phyloP scores from a whole-genome alignment of 2,797 vertebrate species.

The Rhinoraja longicauda region DNA sequence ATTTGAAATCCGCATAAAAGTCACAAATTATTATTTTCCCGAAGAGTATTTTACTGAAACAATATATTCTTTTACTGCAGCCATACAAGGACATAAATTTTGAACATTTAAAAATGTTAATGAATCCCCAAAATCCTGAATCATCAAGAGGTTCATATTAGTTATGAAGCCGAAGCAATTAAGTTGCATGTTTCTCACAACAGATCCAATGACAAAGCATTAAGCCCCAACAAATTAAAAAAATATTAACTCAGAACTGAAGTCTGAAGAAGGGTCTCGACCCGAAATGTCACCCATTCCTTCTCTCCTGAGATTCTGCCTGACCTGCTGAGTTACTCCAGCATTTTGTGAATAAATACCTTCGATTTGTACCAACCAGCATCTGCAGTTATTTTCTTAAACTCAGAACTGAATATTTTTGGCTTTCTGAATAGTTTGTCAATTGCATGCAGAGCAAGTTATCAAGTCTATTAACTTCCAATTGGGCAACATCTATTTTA shows the following conservation, averaged over 20 bases:
- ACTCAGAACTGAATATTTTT: neutral
- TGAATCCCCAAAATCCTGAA: neutral
- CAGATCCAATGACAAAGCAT: neutral
- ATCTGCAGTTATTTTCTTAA: too few species aligned
- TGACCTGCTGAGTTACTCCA: too few species aligned
- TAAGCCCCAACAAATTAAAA: neutral
- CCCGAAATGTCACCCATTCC: too few species aligned
- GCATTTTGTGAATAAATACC: too few species aligned
- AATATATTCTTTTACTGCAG: neutral
- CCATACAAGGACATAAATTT: neutral
- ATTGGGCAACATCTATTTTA: too few species aligned
- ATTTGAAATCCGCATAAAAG: neutral
- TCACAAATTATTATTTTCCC: neutral
- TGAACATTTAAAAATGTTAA: neutral
- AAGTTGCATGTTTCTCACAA: neutral
- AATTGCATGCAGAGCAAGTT: neutral
- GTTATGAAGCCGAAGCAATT: neutral
- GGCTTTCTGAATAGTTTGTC: neutral
- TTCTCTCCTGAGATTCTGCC: too few species aligned
- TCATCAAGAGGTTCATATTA: neutral
- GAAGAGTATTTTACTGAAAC: neutral
- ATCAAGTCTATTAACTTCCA: neutral
- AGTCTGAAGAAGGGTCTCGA: too few species aligned
- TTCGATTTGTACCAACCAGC: too few species aligned
- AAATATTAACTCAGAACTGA: neutral